phyloP scores from a whole-genome alignment of 2,888 invertebrate species.

The Aleiodes testaceus region DNA sequence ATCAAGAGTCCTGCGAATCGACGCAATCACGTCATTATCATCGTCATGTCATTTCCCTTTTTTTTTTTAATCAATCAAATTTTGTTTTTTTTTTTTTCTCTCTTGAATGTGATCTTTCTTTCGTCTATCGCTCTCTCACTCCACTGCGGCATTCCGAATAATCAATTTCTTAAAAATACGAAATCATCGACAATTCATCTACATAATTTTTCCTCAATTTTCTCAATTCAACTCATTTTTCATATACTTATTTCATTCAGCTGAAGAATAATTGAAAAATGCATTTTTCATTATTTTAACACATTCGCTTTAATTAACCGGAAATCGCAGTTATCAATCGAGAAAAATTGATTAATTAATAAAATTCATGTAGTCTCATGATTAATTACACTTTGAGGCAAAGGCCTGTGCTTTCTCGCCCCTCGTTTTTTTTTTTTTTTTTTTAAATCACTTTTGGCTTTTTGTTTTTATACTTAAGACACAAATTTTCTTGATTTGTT shows the following conservation, averaged over 20 bases:
- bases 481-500: conserved; percentile 17
- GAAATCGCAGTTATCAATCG: conserved; percentile 35
- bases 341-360: conserved; percentile 11
- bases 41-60: conserved; percentile 20
- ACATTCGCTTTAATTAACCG: conserved; percentile 39
- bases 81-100: conserved; percentile 36
- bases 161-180: conserved; percentile 2
- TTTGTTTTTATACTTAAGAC: conserved; percentile 33
- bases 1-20: conserved; percentile 33
- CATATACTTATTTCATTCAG: conserved; percentile 3
- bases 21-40: conserved; percentile 35
- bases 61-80: conserved; percentile 24
- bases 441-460: conserved; percentile 28
- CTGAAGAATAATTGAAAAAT: conserved; percentile 2
- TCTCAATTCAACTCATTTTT: conserved; percentile 1
- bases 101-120: conserved; percentile 23
- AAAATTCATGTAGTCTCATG: conserved; percentile 16
- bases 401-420: conserved; percentile 41
- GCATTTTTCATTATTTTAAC: conserved; percentile 12
- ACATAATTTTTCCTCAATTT: conserved; percentile 1
- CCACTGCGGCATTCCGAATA: background rate
- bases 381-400: conserved; percentile 15
- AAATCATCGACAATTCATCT: background rate
- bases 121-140: conserved; percentile 41
- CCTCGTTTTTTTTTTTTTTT: conserved; percentile 30